phyloP scores from a whole-genome alignment of 2,888 invertebrate genomes.

The Xanthia icteritia region DNA sequence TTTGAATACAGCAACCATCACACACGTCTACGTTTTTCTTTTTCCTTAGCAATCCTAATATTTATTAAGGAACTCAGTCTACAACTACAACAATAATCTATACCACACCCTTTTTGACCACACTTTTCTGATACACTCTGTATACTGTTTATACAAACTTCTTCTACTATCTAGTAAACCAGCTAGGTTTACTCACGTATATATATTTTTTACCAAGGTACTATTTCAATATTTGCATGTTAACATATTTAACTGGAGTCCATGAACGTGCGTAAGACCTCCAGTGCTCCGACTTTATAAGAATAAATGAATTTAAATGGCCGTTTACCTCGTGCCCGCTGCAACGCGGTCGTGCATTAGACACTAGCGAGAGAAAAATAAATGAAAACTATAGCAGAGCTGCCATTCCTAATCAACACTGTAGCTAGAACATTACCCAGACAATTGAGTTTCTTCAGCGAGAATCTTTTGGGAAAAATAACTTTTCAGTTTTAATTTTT shows the following conservation, averaged over 20 bases:
- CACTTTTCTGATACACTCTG: too few relatives aligned
- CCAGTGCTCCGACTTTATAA: background rate
- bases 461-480: background rate
- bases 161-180: too few relatives aligned
- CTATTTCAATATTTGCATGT: slow-evolving; percentile 24
- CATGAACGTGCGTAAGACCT: slow-evolving; percentile 7
- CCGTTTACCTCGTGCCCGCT: slow-evolving; percentile 9
- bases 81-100: too few relatives aligned
- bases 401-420: slow-evolving; percentile 15
- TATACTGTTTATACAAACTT: background rate
- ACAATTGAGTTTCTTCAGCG: background rate
- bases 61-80: too few relatives aligned
- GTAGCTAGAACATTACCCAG: slow-evolving; percentile 4
- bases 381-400: slow-evolving; percentile 10
- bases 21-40: too few relatives aligned
- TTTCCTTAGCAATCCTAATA: too few relatives aligned
- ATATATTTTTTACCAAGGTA: too few relatives aligned
- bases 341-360: slow-evolving; percentile 32
- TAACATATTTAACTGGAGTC: slow-evolving; percentile 15
- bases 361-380: slow-evolving; percentile 25
- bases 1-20: too few relatives aligned
- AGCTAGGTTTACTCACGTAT: too few relatives aligned
- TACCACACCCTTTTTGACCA: too few relatives aligned
- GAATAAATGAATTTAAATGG: slow-evolving; percentile 48
- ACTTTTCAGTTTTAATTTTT: background rate